A percentile compares a stretch with the other conserved stretches of the same genome.
Evolutionary conservation across 2,888 invertebrate species (phyloP).

Genomic region (Cantharis flavilabris): DNA sequence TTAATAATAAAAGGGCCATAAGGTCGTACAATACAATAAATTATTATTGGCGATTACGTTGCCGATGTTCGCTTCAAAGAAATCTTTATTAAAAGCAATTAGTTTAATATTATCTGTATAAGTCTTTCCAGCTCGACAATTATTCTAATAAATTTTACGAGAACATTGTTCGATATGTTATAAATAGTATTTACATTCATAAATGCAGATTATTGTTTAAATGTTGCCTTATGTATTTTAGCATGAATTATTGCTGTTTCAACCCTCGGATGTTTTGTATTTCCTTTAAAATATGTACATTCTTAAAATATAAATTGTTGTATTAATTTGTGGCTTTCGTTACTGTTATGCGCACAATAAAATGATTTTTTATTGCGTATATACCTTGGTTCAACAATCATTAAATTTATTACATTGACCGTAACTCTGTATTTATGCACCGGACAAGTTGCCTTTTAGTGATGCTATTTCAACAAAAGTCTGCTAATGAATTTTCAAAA

Average conservation of each 20-base stretch:
- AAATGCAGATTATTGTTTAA: neutral
- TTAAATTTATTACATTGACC: neutral
- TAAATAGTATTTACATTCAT: neutral
- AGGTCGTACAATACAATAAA: neutral
- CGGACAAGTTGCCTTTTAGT: neutral
- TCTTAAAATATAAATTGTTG: neutral
- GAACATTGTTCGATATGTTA: neutral
- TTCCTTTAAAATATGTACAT: neutral
- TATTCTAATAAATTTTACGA: neutral
- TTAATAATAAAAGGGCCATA: neutral
- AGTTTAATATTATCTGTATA: neutral
- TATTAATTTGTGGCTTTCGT: neutral
- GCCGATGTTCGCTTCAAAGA: neutral
- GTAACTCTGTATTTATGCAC: neutral
- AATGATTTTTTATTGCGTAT: neutral
- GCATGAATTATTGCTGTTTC: neutral
- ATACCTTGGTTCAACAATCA: neutral
- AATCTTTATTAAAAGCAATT: neutral
- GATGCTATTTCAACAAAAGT: neutral
- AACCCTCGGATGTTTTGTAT: neutral
- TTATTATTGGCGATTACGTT: neutral
- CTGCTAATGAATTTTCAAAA: neutral
- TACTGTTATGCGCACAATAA: neutral
- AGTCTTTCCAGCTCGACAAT: neutral
- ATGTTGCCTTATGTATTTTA: neutral